Evolutionary conservation across 2,113 vertebrate species (phyloP), one percentile per base, ranked within the genome.

Genomic region (Paralichthys olivaceus): DNA sequence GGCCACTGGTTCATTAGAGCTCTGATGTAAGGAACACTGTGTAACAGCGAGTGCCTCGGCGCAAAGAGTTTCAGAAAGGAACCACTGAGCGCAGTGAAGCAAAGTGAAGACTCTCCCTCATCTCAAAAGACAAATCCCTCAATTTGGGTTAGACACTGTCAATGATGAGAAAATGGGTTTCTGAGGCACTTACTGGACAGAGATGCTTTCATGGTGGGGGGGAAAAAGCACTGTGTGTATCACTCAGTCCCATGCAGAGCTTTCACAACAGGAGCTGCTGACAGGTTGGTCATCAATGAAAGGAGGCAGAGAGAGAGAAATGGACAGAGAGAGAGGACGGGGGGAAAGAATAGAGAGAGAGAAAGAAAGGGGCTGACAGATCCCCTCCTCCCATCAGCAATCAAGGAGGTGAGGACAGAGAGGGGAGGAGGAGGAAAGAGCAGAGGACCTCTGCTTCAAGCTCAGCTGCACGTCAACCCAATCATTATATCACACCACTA

Each of bases 1-100:
- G 86, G 78, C 89, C 88, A 81, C 72, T 85, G 89, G 84, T 81
- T 93, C 75, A 86, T 93, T 94, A 89, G 85, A 83, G 80, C 84
- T 69, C 77, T 83, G 87, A 88, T 89, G 79, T 81, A 80, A 86
- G 81, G 75, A 86, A 81, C 67, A 66, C 81, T 77, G 84, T 25
- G 69, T 77, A 68, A 77, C 47, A 2, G 69, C 72, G 54, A 85
- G 69, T 72, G 73, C 63, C 68, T 78, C 68, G 20, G 73, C 34
- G 29, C 64, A 72, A 81, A 87, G 83, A 79, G 58, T 77, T 69
- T 53, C 57, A 70, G 75, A 81, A 58, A 81, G 67, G 63, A 69
- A 23, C 73, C 75, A 51, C 63, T 63, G 70, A 74, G 56, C 11
- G 58, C 83, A 84, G 62, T 77, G 69, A 77, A 79, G 83, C 73